A percentile compares a stretch with the other conserved stretches of the same genome.
Evolutionary conservation across 2,797 vertebrate genomes (phyloP).

Genomic region (Carduelis carduelis): DNA sequence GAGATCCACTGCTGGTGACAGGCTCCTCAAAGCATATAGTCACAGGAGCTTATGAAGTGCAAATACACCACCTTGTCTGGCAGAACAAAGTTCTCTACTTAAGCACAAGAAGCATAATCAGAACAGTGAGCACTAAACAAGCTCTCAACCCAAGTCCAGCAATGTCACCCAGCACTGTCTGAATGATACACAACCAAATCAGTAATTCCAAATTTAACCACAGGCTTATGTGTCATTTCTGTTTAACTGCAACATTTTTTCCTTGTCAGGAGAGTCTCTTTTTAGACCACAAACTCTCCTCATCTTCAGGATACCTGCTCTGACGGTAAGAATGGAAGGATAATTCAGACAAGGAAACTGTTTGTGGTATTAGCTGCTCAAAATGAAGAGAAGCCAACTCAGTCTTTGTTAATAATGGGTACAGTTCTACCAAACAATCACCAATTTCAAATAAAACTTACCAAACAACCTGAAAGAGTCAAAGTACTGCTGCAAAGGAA

Average conservation of each 20-base stretch:
- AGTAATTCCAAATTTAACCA: background rate
- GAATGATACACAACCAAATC: background rate
- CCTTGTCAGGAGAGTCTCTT: background rate
- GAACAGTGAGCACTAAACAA: background rate
- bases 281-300: background rate
- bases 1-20: background rate
- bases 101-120: background rate
- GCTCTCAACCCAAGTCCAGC: background rate
- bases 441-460: background rate
- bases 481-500: background rate
- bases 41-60: background rate
- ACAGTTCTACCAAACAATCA: background rate
- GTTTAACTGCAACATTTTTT: background rate
- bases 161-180: background rate
- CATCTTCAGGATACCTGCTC: background rate
- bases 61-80: background rate
- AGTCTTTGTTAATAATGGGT: background rate
- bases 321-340: background rate
- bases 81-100: constrained; percentile 11
- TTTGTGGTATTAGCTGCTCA: background rate
- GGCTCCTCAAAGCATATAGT: background rate
- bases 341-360: background rate
- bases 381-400: background rate
- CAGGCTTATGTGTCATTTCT: background rate
- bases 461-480: background rate